Base-by-base conservation (phyloP, 2,888 invertebrate genomes). In the Ypsolopha scabrella region DNA sequence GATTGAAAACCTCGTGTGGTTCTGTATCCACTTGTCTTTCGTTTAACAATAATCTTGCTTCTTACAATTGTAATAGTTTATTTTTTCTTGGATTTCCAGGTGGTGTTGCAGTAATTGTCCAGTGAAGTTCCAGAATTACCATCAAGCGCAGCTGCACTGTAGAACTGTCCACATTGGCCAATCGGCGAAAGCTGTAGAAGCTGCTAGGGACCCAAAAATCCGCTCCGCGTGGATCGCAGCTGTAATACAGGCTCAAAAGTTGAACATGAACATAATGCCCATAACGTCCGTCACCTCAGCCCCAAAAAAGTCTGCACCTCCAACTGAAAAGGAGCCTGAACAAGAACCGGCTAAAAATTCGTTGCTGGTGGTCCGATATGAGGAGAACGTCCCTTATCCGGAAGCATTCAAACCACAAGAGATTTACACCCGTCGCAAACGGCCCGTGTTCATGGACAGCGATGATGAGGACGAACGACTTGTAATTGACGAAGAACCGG, bases 131-230 rank as follows among this genome's bases (percentile, higher is more conserved):
- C 70, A 70, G 51, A 72, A 70, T 0, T 85, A 80, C 58, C 83
- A 85, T 58, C 77, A 80, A 55, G 83, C 80, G 1, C 82, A 78
- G 61, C 75, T 72, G 53, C 86, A 86, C 57, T 76, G 81, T 55
- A 74, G 70, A 55, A 70, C 67, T 35, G 57, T 47, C 0, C 80
- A 81, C 53, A 3, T 24, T 2, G 24, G 24, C 24, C 24, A 24
- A 24, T 24, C 24, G 24, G 24, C 24, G 24, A 24, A 24, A 1
- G 77, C 79, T 0, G 57, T 60, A 1, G 81, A 78, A 54, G 78
- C 75, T 0, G 54, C 67, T 1, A 58, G 81, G 3, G 75, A 78
- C 48, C 62, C 70, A 0, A 43, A 52, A 0, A 50, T 70, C 24
- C 67, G 83, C 1, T 53, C 67, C 2, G 67, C 72, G 0, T 85